Conservation (phyloP, 2,113 vertebrate species). For the Diglossa brunneiventris region DNA sequence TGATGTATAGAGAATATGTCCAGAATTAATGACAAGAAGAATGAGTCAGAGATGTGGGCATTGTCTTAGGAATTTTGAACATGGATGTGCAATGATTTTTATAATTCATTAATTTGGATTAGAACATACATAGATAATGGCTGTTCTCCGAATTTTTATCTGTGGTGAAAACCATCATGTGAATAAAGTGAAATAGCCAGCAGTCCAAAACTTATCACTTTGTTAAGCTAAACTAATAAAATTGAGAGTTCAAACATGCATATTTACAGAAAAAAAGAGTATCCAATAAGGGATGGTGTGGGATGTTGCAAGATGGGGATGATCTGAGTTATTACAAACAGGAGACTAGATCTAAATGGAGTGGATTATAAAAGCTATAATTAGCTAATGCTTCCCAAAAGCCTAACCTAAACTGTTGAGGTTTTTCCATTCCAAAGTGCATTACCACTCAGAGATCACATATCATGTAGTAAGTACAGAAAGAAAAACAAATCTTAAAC, state of each 20-base stretch:
- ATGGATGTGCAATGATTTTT: neutral
- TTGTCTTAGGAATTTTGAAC: neutral
- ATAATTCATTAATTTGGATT: neutral
- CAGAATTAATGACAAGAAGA: neutral
- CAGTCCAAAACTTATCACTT: neutral
- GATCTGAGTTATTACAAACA: neutral
- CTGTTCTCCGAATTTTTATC: neutral
- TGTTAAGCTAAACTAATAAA: neutral
- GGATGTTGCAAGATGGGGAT: neutral
- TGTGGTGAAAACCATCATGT: neutral
- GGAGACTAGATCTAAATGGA: neutral
- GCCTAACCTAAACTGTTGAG: slow-evolving; percentile 36
- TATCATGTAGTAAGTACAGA: neutral
- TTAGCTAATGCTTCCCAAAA: slow-evolving; percentile 50
- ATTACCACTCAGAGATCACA: neutral
- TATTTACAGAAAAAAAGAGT: neutral
- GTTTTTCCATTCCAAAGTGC: slow-evolving; percentile 34
- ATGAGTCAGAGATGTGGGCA: neutral
- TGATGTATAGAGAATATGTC: neutral
- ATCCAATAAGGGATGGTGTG: neutral
- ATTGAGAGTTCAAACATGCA: neutral
- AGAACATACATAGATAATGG: neutral
- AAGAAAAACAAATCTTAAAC: neutral
- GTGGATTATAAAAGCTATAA: slow-evolving; percentile 37
- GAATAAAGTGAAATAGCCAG: neutral